These are phyloP conservation scores for Phaethornis superciliosus DNA, from an alignment of 2,113 vertebrate species.

Conservation along the genomic window DNA sequence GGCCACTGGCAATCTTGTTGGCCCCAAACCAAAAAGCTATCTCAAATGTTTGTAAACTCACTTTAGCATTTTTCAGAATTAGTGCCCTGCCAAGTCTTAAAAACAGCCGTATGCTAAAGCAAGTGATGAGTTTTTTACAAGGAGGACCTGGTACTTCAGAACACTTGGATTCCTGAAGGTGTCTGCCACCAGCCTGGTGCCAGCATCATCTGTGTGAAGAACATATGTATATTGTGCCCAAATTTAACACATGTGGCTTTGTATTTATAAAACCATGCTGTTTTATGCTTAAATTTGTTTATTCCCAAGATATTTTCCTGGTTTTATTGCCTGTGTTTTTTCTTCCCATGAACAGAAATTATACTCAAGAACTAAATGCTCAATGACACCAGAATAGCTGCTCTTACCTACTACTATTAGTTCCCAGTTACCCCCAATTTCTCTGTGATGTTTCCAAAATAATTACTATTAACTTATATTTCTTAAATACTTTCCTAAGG, in stretches of 20 bases:
- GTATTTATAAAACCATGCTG: background rate
- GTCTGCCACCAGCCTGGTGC: background rate
- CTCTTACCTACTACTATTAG: background rate
- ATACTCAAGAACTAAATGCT: background rate
- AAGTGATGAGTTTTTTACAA: background rate
- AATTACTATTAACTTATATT: constrained; percentile 14
- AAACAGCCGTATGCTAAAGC: background rate
- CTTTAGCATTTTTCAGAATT: constrained; percentile 4
- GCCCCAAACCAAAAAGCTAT: background rate
- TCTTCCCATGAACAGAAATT: background rate
- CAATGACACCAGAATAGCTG: background rate
- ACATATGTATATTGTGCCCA: background rate
- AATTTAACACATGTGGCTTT: background rate
- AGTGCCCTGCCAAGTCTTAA: constrained; percentile 10
- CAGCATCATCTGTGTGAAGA: background rate
- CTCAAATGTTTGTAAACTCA: background rate
- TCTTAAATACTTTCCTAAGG: constrained; percentile 41
- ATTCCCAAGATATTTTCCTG: background rate
- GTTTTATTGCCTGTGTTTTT: background rate
- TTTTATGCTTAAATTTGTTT: background rate
- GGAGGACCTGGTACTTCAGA: background rate
- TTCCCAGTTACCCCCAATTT: background rate
- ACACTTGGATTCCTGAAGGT: background rate
- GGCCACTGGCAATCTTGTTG: background rate
- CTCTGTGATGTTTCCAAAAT: constrained; percentile 47